Conservation (phyloP, 2,888 invertebrate genomes). For the Latheticus oryzae region DNA sequence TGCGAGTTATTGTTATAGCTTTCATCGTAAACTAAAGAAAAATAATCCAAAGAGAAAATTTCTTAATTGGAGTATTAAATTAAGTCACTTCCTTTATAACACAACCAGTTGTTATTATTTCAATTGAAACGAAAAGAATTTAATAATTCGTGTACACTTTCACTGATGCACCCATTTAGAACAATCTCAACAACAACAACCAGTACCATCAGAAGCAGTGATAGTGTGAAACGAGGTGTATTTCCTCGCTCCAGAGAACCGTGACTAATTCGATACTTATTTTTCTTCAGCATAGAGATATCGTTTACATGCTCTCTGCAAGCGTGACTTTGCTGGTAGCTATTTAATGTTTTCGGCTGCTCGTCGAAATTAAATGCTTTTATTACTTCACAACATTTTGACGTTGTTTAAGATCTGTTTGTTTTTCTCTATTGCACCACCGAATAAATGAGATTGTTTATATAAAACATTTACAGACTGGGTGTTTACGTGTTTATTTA, state of each 20-base stretch:
- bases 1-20: slow-evolving; percentile 13
- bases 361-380: slow-evolving; percentile 6
- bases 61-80: slow-evolving; percentile 29
- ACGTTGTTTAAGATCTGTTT: slow-evolving; percentile 13
- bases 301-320: slow-evolving; percentile 62
- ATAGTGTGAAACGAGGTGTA: slow-evolving; percentile 65
- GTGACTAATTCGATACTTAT: slow-evolving; percentile 64
- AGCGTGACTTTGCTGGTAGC: slow-evolving; percentile 51
- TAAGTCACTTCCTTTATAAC: slow-evolving; percentile 37
- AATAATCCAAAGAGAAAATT: slow-evolving; percentile 24
- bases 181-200: slow-evolving; percentile 48
- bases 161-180: slow-evolving; percentile 43
- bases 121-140: slow-evolving; percentile 24
- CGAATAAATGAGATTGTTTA: slow-evolving; percentile 13
- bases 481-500: slow-evolving; percentile 9
- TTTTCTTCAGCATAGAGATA: slow-evolving; percentile 59
- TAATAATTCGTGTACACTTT: slow-evolving; percentile 43
- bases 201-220: slow-evolving; percentile 57
- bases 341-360: slow-evolving; percentile 19
- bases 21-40: slow-evolving; percentile 8
- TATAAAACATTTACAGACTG: slow-evolving; percentile 1
- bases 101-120: slow-evolving; percentile 19
- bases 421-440: slow-evolving; percentile 20
- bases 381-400: slow-evolving; percentile 16
- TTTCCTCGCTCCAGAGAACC: slow-evolving; percentile 62